phyloP scores from a whole-genome alignment of 1,140 invertebrate species.

The Drosophila mojavensis region DNA sequence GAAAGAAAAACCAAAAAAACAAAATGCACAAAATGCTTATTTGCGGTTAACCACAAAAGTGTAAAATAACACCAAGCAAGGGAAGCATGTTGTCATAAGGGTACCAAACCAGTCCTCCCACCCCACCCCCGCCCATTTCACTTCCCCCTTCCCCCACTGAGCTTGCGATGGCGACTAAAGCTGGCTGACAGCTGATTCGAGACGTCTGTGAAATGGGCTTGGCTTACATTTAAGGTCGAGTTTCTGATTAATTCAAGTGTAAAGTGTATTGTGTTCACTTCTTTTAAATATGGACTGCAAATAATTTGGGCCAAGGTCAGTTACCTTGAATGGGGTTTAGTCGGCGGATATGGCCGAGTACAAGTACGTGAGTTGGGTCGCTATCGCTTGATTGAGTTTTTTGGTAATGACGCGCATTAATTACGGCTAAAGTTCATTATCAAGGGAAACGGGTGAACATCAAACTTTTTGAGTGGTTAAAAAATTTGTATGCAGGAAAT shows the following conservation, averaged over 20 bases:
- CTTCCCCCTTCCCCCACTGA: neutral
- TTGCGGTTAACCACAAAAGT: constrained; percentile 75
- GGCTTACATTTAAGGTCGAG: constrained; percentile 34
- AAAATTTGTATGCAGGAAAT: neutral
- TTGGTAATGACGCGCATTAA: constrained; percentile 16
- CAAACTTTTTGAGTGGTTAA: constrained; percentile 14
- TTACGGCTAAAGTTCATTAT: constrained; percentile 36
- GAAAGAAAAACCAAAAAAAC: constrained; percentile 41
- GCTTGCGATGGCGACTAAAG: neutral
- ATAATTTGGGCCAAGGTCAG: constrained; percentile 53
- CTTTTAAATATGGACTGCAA: constrained; percentile 16
- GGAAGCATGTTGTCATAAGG: constrained; percentile 19
- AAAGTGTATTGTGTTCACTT: constrained; percentile 42
- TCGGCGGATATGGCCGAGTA: neutral
- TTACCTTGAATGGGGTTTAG: constrained; percentile 5
- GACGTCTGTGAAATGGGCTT: constrained; percentile 37
- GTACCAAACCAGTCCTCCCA: neutral
- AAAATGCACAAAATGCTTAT: constrained; percentile 77
- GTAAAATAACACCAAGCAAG: constrained; percentile 62
- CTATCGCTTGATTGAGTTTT: constrained; percentile 37
- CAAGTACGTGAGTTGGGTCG: constrained; percentile 28
- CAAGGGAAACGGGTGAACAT: constrained; percentile 2
- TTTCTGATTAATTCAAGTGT: constrained; percentile 58
- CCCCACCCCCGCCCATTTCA: no score
- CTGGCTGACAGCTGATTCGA: constrained; percentile 42